A percentile compares a stretch with the other conserved stretches of the same genome.
Evolutionary conservation across 1,140 invertebrate species (phyloP).

Genomic region (Pantala flavescens): DNA sequence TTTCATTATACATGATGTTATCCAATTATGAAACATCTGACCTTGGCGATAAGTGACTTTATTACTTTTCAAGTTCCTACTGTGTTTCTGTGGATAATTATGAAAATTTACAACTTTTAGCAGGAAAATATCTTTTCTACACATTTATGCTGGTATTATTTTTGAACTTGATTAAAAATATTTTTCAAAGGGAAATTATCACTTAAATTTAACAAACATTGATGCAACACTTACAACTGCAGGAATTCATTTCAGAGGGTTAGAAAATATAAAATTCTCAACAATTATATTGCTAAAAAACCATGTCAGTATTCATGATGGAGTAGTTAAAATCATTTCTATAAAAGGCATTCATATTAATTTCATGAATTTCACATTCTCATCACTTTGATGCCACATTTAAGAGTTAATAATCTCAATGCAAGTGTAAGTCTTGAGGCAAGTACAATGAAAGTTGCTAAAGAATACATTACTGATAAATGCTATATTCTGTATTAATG

Average conservation of each 20-base stretch:
- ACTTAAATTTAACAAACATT: background rate
- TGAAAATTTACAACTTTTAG: constrained; percentile 1
- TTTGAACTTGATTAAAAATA: constrained; percentile 2
- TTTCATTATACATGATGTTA: too few species aligned
- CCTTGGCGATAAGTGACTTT: background rate
- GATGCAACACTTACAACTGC: background rate
- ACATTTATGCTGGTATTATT: background rate
- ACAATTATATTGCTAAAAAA: constrained; percentile 2
- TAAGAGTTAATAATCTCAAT: background rate
- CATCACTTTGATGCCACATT: background rate
- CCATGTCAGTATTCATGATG: background rate
- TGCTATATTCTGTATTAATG: background rate
- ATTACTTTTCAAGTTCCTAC: background rate
- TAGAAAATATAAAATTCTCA: background rate
- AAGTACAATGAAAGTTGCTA: background rate
- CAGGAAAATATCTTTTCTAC: constrained; percentile 4
- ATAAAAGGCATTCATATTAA: background rate
- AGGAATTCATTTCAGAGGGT: background rate
- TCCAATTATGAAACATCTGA: too few species aligned
- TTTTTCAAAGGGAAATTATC: constrained; percentile 8
- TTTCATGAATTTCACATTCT: background rate
- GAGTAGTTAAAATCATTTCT: constrained; percentile 3
- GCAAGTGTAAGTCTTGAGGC: too few species aligned
- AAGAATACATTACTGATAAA: background rate
- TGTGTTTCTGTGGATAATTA: background rate